Conservation (phyloP, 2,888 invertebrate genomes). For the Lasioglossum lativentre region DNA sequence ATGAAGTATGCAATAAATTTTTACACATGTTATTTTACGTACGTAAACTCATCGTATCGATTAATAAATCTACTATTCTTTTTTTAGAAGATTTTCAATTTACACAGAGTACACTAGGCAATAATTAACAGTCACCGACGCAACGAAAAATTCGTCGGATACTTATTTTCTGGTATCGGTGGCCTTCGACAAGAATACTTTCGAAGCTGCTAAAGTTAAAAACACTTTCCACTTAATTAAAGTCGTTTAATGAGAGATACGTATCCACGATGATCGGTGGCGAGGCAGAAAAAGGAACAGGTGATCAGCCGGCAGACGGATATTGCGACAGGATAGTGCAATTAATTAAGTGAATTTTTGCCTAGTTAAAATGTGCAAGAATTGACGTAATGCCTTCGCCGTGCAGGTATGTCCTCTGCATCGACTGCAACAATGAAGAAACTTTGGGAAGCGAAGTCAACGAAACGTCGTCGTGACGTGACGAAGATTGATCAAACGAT, state of each 20-base stretch:
- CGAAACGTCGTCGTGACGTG: background rate
- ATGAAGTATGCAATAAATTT: too few species aligned
- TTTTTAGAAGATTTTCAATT: background rate
- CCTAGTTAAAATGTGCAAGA: constrained; percentile 29
- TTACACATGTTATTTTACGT: too few species aligned
- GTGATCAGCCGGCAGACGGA: constrained; percentile 45
- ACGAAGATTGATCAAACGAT: background rate
- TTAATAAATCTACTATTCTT: background rate
- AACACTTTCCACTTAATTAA: constrained; percentile 55
- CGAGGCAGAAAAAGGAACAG: constrained; percentile 59
- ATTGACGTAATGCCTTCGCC: constrained; percentile 5
- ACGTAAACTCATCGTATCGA: background rate
- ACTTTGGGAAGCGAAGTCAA: background rate
- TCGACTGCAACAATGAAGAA: background rate
- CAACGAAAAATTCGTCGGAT: constrained; percentile 23
- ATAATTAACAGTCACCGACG: constrained; percentile 17
- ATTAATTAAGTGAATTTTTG: constrained; percentile 53
- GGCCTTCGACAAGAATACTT: constrained; percentile 39
- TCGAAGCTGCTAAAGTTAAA: constrained; percentile 28
- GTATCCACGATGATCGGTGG: constrained; percentile 52
- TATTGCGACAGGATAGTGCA: constrained; percentile 23
- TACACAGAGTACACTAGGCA: constrained; percentile 17
- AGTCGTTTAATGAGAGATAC: constrained; percentile 58
- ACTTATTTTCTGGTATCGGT: background rate
- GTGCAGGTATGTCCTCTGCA: background rate